phyloP scores from a whole-genome alignment of 2,797 vertebrate genomes.

The Babyrousa celebensis region DNA sequence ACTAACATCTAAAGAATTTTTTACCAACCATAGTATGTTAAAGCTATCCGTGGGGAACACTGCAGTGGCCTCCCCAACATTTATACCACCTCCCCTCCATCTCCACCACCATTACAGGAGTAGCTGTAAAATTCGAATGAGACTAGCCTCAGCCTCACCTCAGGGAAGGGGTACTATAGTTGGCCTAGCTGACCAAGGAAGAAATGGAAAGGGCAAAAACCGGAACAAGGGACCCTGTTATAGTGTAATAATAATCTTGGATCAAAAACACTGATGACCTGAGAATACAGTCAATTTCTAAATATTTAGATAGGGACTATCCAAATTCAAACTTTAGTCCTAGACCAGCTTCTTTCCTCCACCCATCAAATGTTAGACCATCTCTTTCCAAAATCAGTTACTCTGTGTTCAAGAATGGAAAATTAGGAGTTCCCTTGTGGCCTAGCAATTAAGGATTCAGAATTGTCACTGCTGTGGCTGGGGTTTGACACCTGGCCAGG shows the following conservation, averaged over 20 bases:
- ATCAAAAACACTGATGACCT: constrained; percentile 17
- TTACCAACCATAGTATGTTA: not conserved
- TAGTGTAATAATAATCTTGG: not conserved
- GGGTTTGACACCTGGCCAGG: too few relatives aligned
- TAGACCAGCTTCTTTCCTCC: constrained; percentile 56
- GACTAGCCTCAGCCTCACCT: not conserved
- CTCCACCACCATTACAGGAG: not conserved
- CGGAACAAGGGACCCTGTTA: not conserved
- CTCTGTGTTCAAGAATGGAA: constrained; percentile 71
- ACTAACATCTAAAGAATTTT: not conserved
- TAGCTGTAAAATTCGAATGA: not conserved
- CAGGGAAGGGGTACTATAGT: not conserved
- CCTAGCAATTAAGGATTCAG: too few relatives aligned
- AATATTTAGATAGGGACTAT: constrained; percentile 29
- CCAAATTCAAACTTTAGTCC: constrained; percentile 66
- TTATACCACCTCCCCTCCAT: not conserved
- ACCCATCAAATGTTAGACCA: constrained; percentile 24
- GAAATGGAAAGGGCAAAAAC: not conserved
- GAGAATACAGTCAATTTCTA: constrained; percentile 2
- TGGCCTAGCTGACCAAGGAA: not conserved
- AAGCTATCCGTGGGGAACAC: not conserved
- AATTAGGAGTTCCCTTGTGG: constrained; percentile 2
- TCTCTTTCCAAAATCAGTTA: constrained; percentile 53
- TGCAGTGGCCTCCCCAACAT: not conserved
- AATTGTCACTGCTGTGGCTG: too few relatives aligned